Evolutionary conservation across 1,140 invertebrate genomes (phyloP).

Genomic region (Neodiprion lecontei): DNA sequence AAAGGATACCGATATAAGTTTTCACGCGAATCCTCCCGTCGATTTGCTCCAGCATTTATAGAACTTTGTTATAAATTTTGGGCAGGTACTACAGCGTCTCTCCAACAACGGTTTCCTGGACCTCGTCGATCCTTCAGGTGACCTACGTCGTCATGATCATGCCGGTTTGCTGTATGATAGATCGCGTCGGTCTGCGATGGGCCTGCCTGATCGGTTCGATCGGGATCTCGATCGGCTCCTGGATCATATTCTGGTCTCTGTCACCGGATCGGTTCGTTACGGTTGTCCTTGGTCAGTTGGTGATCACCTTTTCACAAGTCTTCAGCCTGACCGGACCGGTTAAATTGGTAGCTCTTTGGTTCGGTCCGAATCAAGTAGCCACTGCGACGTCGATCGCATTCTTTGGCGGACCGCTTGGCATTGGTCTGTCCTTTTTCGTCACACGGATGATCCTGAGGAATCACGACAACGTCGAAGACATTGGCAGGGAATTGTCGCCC

Average conservation of each 20-base stretch:
- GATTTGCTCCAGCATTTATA: too few relatives aligned
- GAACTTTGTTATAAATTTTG: too few relatives aligned
- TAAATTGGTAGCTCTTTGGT: constrained; percentile 67
- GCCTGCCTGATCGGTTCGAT: constrained; percentile 38
- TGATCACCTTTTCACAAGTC: constrained; percentile 66
- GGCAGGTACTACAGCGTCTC: constrained; percentile 51
- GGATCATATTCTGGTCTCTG: constrained; percentile 70
- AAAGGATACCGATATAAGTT: too few relatives aligned
- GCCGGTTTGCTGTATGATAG: constrained; percentile 36
- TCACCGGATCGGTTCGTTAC: constrained; percentile 64
- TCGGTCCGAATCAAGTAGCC: constrained; percentile 67
- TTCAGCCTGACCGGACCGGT: too few relatives aligned
- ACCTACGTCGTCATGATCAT: constrained; percentile 33
- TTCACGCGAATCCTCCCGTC: too few relatives aligned
- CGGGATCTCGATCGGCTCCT: constrained; percentile 65
- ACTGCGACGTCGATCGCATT: constrained; percentile 76
- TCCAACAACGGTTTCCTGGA: constrained; percentile 66
- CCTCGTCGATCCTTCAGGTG: constrained; percentile 32
- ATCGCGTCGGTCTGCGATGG: constrained; percentile 31
- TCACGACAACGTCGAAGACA: constrained; percentile 34
- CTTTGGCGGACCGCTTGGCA: constrained; percentile 76
- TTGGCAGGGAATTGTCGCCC: constrained; percentile 39
- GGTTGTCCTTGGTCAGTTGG: constrained; percentile 70
- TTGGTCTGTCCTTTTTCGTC: constrained; percentile 42
- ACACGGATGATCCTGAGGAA: constrained; percentile 44